Evolutionary conservation across 2,888 invertebrate genomes (phyloP).

Genomic region (Trachelus troglodyta): DNA sequence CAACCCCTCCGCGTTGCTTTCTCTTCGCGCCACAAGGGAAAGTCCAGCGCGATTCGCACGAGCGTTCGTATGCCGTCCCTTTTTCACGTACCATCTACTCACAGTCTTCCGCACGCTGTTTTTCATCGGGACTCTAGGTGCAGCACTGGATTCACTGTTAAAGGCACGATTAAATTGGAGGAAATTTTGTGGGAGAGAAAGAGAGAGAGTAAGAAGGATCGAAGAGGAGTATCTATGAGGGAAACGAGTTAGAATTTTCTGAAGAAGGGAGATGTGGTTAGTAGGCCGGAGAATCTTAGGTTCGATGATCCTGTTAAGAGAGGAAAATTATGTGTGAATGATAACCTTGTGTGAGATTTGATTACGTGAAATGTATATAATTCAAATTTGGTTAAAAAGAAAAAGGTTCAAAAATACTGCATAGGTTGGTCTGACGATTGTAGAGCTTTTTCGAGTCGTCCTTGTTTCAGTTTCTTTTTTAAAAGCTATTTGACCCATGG

Average conservation of each 20-base stretch:
- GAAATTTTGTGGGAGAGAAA: not conserved
- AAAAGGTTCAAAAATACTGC: not conserved
- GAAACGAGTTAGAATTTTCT: too few relatives aligned
- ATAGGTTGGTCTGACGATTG: not conserved
- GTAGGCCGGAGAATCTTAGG: too few relatives aligned
- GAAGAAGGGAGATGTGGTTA: too few relatives aligned
- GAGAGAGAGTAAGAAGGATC: too few relatives aligned
- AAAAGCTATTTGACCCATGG: not conserved
- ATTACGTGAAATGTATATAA: too few relatives aligned
- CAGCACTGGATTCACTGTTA: not conserved
- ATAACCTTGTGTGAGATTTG: too few relatives aligned
- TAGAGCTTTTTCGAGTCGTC: not conserved
- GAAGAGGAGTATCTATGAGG: too few relatives aligned
- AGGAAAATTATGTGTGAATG: not conserved
- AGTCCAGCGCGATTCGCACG: slow-evolving; percentile 6
- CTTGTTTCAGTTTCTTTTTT: not conserved
- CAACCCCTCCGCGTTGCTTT: slow-evolving; percentile 16
- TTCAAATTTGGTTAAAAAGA: too few relatives aligned
- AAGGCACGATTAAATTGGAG: not conserved
- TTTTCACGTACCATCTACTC: not conserved
- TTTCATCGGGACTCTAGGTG: not conserved
- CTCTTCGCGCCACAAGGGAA: slow-evolving; percentile 1
- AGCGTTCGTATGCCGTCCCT: not conserved
- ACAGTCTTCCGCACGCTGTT: not conserved
- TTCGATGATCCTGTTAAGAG: too few relatives aligned